These are phyloP conservation scores for Stenotaenia linearis DNA, from an alignment of 2,888 invertebrate genomes.

Conservation along the genomic window DNA sequence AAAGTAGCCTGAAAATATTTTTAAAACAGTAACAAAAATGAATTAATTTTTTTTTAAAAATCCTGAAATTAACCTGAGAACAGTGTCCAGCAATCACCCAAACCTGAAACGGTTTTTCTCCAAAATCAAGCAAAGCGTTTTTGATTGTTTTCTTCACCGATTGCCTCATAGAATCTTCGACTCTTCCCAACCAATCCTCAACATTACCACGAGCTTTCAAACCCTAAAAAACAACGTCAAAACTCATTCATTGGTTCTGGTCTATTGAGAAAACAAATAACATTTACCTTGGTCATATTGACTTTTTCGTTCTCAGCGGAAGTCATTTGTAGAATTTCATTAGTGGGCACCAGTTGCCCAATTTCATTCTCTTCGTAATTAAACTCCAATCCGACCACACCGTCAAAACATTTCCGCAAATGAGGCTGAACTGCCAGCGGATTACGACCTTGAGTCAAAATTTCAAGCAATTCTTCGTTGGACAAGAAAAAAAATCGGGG, in stretches of 20 bases:
- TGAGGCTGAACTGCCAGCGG: constrained; percentile 74
- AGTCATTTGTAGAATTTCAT: constrained; percentile 80
- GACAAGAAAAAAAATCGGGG: constrained; percentile 85
- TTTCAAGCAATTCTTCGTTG: constrained; percentile 82
- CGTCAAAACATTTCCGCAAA: constrained; percentile 82
- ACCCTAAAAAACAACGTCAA: constrained; percentile 40
- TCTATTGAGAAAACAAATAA: too few species aligned
- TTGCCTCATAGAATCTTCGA: constrained; percentile 81
- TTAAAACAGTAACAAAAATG: neutral
- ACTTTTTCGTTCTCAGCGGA: constrained; percentile 84
- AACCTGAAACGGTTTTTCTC: constrained; percentile 57
- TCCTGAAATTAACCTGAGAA: constrained; percentile 61
- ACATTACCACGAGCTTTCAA: constrained; percentile 71
- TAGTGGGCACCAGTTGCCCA: constrained; percentile 51
- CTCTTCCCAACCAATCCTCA: constrained; percentile 86
- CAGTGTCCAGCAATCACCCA: constrained; percentile 66
- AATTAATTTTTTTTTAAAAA: neutral
- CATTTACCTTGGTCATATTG: constrained; percentile 67
- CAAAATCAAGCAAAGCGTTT: constrained; percentile 63
- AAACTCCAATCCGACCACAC: constrained; percentile 71
- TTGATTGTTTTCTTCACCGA: constrained; percentile 73
- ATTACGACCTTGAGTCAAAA: constrained; percentile 67
- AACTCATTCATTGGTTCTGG: too few species aligned
- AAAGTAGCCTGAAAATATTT: constrained; percentile 59
- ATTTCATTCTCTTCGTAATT: constrained; percentile 49